A percentile compares a stretch with the other conserved stretches of the same genome.
Conservation (phyloP, 2,888 invertebrate genomes). For the Callinectes sapidus region DNA sequence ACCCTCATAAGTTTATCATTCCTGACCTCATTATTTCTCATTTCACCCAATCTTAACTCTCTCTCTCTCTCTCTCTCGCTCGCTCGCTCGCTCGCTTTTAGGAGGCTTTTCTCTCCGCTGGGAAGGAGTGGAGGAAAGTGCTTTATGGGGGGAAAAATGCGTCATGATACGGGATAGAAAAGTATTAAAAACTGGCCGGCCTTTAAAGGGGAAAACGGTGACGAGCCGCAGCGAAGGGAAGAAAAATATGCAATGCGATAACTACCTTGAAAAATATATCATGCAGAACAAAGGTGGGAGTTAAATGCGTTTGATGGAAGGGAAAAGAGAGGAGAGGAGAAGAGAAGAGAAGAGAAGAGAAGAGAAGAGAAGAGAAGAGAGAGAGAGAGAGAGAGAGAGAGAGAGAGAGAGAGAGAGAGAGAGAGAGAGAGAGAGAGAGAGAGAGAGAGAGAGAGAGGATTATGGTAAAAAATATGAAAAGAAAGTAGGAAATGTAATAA, state of each 20-base stretch:
- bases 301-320: not conserved
- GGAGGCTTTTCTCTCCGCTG: constrained; percentile 20
- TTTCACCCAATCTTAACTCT: not conserved
- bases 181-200: not conserved
- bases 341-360: not conserved
- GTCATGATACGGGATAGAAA: not conserved
- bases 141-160: constrained; percentile 6
- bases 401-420: not conserved
- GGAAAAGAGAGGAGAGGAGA: not conserved
- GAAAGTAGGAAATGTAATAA: not conserved
- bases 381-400: not conserved
- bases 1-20: too few relatives aligned
- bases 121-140: constrained; percentile 1
- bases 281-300: not conserved
- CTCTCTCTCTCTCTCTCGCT: constrained; percentile 7
- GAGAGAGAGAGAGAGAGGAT: too few relatives aligned
- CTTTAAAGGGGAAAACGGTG: constrained; percentile 14
- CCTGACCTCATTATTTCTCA: too few relatives aligned
- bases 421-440: not conserved
- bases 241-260: constrained; percentile 5
- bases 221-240: not conserved
- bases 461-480: not conserved
- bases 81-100: not conserved
- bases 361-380: not conserved
- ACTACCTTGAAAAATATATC: constrained; percentile 6